phyloP scores from a whole-genome alignment of 2,113 vertebrate species.

The Otus sunia region DNA sequence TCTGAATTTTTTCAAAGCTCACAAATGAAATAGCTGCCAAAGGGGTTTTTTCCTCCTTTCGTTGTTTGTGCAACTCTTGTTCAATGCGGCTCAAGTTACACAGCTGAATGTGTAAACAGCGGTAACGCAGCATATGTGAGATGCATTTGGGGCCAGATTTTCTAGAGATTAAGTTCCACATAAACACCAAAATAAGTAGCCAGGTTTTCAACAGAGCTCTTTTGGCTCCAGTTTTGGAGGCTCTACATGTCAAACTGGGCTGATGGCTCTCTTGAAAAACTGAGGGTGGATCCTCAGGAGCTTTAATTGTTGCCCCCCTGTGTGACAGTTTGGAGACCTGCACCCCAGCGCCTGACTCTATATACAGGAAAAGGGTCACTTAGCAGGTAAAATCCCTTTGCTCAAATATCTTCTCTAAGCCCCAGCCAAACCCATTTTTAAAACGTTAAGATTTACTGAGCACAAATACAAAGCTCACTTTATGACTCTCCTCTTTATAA shows the following conservation, averaged over 20 bases:
- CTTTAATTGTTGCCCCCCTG: neutral
- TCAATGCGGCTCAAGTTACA: neutral
- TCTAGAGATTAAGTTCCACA: neutral
- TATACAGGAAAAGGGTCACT: neutral
- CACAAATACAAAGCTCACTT: neutral
- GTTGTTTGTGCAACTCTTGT: neutral
- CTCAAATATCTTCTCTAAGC: neutral
- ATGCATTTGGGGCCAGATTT: neutral
- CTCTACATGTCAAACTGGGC: neutral
- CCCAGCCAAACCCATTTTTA: neutral
- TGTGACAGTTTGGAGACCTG: neutral
- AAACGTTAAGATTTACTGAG: neutral
- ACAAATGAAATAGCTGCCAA: neutral
- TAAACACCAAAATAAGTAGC: neutral
- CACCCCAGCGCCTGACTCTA: neutral
- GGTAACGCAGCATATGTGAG: neutral
- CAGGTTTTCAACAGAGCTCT: neutral
- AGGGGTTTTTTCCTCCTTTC: neutral
- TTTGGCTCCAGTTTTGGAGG: neutral
- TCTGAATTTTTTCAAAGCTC: neutral
- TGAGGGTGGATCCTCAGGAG: neutral
- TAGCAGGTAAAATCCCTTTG: neutral
- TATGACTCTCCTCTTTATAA: neutral
- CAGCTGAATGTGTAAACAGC: neutral
- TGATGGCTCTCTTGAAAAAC: neutral